Evolutionary conservation across 2,113 vertebrate genomes (phyloP), one percentile per base, ranked within the genome.

Genomic region (Callaeas wilsoni): DNA sequence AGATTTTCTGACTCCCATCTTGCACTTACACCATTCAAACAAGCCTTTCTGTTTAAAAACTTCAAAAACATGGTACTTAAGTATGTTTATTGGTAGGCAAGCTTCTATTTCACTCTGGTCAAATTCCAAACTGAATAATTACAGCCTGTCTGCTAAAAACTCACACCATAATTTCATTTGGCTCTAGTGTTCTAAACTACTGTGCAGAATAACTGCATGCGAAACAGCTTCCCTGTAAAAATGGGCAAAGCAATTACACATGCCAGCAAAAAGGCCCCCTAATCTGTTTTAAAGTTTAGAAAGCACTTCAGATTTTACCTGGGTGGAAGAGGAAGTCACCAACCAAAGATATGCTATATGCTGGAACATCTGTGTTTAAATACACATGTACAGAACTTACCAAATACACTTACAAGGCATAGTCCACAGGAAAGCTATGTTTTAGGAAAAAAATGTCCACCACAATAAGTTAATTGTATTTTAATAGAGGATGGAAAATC

Each of bases 61-160:
- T 93, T 95, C 26, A 75, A 89, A 95, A 97, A 73, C 87, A 27
- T 73, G 81, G 77, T 94, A 76, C 74, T 93, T 95, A 87, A 94
- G 74, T 94, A 85, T 76, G 70, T 89, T 85, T 95, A 85, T 94
- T 93, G 91, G 93, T 96, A 94, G 81, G 77, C 89, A 95, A 95
- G 95, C 94, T 94, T 96, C 69, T 97, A 35, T 96, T 97, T 96
- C 93, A 94, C 57, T 84, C 84, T 97, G 93, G 93, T 96, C 84
- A 94, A 89, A 95, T 96, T 96, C 89, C 94, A 96, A 97, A 94
- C 91, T 94, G 84, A 94, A 79, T 97, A 97, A 97, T 95, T 97
- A 95, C 75, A 96, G 73, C 89, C 77, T 96, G 93, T 89, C 94
- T 95, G 65, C 65, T 93, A 88, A 91, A 95, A 93, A 92, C 89